Conservation (phyloP, 1,140 invertebrate species). For the Sesamia nonagrioides region DNA sequence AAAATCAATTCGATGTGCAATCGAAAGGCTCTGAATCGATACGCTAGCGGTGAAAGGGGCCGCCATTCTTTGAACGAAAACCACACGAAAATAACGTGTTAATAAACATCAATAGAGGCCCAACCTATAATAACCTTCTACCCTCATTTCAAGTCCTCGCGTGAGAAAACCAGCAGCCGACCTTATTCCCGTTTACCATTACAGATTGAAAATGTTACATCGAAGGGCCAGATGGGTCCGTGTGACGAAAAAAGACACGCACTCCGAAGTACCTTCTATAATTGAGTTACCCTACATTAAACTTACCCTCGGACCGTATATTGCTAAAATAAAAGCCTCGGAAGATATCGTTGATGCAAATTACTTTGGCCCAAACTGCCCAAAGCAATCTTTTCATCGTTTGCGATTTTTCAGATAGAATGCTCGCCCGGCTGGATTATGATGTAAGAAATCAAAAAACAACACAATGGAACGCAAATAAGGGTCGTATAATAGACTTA, state of each 20-base stretch:
- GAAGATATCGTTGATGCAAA: conserved; percentile 63
- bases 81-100: conserved; percentile 27
- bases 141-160: conserved; percentile 7
- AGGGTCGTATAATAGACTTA: not conserved
- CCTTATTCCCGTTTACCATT: conserved; percentile 16
- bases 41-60: not conserved
- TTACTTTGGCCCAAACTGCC: conserved; percentile 61
- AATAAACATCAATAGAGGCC: conserved; percentile 21
- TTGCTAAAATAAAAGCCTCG: conserved; percentile 77
- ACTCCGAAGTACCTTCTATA: conserved; percentile 66
- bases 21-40: not conserved
- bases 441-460: conserved; percentile 18
- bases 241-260: conserved; percentile 57
- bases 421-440: conserved; percentile 1
- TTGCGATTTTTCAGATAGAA: conserved; percentile 27
- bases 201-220: conserved; percentile 26
- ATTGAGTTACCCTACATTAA: conserved; percentile 83
- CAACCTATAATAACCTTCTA: conserved; percentile 20
- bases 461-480: conserved; percentile 5
- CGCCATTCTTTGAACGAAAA: not conserved
- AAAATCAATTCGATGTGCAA: not conserved
- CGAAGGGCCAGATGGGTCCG: conserved; percentile 9
- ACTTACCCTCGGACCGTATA: conserved; percentile 75
- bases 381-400: conserved; percentile 74
- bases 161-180: conserved; percentile 24